Conservation (phyloP, 1,140 invertebrate genomes). For the Ceratina japonica region DNA sequence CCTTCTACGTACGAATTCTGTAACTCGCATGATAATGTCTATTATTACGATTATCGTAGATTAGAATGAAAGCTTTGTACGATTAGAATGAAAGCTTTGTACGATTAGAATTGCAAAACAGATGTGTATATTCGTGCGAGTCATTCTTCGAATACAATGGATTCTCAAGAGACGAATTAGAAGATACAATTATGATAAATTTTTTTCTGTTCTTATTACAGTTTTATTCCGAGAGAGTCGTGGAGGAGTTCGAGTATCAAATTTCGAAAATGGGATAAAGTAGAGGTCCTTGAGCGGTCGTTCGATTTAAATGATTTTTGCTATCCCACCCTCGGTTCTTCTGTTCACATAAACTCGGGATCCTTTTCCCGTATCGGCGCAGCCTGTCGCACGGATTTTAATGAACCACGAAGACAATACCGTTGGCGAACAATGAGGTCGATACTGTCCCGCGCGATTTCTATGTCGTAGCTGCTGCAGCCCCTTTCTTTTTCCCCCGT, state of each 20-base stretch:
- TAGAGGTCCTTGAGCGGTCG: too few species aligned
- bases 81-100: background rate
- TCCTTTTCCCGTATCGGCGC: background rate
- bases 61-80: background rate
- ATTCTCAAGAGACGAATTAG: background rate
- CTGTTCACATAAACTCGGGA: too few species aligned
- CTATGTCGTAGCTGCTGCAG: background rate
- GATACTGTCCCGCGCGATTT: constrained; percentile 29
- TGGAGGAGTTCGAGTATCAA: too few species aligned
- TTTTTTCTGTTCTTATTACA: background rate
- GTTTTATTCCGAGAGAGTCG: too few species aligned
- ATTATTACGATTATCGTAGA: too few species aligned
- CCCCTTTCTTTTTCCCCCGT: constrained; percentile 7
- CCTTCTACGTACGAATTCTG: background rate
- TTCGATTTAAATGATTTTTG: too few species aligned
- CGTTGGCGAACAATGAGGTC: constrained; percentile 41
- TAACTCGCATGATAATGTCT: background rate
- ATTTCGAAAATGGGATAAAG: too few species aligned
- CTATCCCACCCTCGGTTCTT: too few species aligned
- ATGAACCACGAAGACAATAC: constrained; percentile 41
- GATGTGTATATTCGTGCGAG: background rate
- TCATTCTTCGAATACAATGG: constrained; percentile 26
- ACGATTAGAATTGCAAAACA: constrained; percentile 3
- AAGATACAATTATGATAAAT: background rate
- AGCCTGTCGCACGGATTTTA: constrained; percentile 12